Evolutionary conservation across 30 jellyfish, hydroid and myxozoan genomes (phyloP), one percentile per base, ranked within the genome.

Genomic region (Turritopsis rubra): DNA sequence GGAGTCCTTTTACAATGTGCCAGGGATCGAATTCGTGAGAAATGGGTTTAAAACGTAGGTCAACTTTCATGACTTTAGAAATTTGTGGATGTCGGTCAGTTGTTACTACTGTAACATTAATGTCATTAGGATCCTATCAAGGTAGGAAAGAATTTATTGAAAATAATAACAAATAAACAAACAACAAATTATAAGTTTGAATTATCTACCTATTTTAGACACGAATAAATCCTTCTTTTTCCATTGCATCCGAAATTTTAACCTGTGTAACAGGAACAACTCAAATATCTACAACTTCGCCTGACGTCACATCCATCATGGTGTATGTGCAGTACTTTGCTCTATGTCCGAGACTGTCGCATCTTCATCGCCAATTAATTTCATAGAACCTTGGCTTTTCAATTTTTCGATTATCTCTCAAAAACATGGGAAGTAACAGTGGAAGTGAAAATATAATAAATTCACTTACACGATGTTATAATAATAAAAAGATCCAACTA

Each of bases 321-420:
- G 93, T 65, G 79, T 88, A 82, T 71, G 96, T 53, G 31, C 92
- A 89, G 75, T 83, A 83, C 79, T 74, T 88, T 29, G 96, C 96
- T 66, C 84, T 52, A 54, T 88, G 93, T 24, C 89, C 96, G 88
- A 65, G 52, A 30, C 96, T 75, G 68, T 88, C 96, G 71, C 86
- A 83, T 75, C 96, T 54, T 66, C 96, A 83, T 75, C 96, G 4
- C 88, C 92, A 28, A 24, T 28, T 28, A 78, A 28, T 52, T 25
- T 21, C 9, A 78, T 24, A 29, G 20, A 5, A 18, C 60, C 31
- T 29, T 28, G 7, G 8, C 25, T 16, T n/a, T 78, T 52, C 8
- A 29, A 8, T 21, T 23, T 24, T 73, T 73, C 82, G 52, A 52
- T 73, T 5, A 73, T n/a, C n/a, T 20, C n/a, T n/a, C n/a, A n/a